Evolutionary conservation across 2,888 invertebrate genomes (phyloP).

Genomic region (Drosophila histrio): DNA sequence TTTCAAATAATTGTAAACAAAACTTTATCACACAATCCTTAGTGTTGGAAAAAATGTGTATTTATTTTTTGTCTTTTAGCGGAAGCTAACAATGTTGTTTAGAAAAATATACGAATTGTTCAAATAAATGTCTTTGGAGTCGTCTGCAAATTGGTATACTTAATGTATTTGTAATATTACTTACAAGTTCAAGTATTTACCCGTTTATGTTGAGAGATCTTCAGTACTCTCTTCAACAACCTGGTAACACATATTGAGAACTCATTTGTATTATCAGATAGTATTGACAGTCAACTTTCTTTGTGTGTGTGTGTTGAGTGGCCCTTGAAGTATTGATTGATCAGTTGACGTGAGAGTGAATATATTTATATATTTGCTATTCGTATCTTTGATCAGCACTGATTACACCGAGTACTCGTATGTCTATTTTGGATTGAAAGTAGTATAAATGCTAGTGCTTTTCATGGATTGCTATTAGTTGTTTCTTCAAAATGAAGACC

Average conservation of each 20-base stretch:
- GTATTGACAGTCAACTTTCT: too few relatives aligned
- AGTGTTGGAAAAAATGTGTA: background rate
- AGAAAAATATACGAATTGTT: background rate
- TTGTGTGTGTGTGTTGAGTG: too few relatives aligned
- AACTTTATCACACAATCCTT: too few relatives aligned
- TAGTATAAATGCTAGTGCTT: conserved; percentile 17
- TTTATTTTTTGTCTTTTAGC: background rate
- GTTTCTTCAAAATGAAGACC: conserved; percentile 8
- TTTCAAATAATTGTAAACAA: too few relatives aligned
- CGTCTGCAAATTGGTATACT: background rate
- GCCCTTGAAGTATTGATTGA: background rate
- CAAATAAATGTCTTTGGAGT: background rate
- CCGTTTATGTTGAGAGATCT: background rate
- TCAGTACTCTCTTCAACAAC: background rate
- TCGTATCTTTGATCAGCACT: conserved; percentile 2
- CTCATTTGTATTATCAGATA: background rate
- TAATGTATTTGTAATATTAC: background rate
- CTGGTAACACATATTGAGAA: background rate
- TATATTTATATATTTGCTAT: background rate
- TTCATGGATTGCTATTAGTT: conserved; percentile 21
- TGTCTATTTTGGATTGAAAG: background rate
- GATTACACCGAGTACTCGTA: conserved; percentile 7
- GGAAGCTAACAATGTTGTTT: background rate
- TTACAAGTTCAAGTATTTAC: background rate
- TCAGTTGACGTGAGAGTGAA: background rate